phyloP scores from a whole-genome alignment of 2,888 invertebrate species.

The Megalurothrips usitatus region DNA sequence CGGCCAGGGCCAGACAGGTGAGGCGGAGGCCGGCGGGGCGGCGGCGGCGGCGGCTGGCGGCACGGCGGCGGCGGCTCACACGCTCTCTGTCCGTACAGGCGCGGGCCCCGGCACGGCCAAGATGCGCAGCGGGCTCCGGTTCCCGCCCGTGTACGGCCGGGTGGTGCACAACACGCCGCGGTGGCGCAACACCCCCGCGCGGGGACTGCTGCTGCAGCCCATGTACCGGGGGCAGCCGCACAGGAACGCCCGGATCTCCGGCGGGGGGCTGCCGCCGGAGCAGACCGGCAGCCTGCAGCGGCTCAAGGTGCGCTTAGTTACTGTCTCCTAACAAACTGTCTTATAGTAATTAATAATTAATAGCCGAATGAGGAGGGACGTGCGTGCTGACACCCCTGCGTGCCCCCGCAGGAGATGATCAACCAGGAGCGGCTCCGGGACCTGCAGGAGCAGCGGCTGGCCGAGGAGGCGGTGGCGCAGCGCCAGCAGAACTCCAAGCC shows the following conservation, averaged over 20 bases:
- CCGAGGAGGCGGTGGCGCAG: constrained; percentile 64
- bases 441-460: constrained; percentile 66
- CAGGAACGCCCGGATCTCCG: constrained; percentile 40
- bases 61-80: no score
- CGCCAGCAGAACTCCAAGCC: constrained; percentile 54
- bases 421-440: constrained; percentile 72
- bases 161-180: constrained; percentile 66
- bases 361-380: no score
- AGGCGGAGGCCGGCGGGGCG: constrained; percentile 29
- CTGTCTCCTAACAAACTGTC: no score
- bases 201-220: constrained; percentile 45
- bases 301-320: constrained; percentile 54
- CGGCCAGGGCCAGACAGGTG: constrained; percentile 38
- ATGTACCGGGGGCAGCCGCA: constrained; percentile 46
- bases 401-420: constrained; percentile 70
- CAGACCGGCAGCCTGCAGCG: constrained; percentile 58
- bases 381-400: constrained; percentile 59
- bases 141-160: constrained; percentile 63
- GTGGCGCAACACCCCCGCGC: constrained; percentile 44
- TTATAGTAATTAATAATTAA: no score
- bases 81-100: no score
- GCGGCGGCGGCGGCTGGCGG: no score
- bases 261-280: constrained; percentile 40
- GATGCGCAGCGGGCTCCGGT: constrained; percentile 43
- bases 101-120: no score